These are phyloP conservation scores for Oophaga pumilio DNA, from an alignment of 2,113 vertebrate species.

Conservation along the genomic window DNA sequence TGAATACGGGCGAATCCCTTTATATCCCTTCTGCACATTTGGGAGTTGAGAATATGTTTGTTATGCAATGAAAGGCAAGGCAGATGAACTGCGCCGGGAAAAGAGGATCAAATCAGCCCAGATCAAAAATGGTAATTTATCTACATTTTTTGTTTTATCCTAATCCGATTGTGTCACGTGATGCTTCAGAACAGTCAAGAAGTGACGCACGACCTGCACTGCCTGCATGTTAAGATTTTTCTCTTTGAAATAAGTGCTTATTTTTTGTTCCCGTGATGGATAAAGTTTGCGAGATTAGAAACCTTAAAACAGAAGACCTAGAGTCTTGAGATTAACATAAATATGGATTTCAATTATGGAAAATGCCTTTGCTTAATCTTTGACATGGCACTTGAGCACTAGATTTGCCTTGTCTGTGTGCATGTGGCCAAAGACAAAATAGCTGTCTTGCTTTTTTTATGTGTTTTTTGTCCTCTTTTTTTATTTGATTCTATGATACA, in stretches of 20 bases:
- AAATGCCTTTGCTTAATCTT: conserved; percentile 5
- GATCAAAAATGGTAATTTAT: conserved; percentile 60
- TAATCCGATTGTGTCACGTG: conserved; percentile 54
- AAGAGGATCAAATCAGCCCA: conserved; percentile 56
- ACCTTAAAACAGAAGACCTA: conserved; percentile 35
- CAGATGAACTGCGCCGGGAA: conserved; percentile 50
- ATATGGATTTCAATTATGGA: conserved; percentile 20
- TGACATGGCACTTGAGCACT: conserved; percentile 2
- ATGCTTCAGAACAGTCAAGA: conserved; percentile 29
- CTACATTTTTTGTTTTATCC: conserved; percentile 57
- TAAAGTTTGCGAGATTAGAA: conserved; percentile 3
- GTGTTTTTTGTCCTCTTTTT: too few relatives aligned
- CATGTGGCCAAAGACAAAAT: not conserved
- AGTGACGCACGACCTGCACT: conserved; percentile 9
- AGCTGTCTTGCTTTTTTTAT: too few relatives aligned
- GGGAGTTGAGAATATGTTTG: conserved; percentile 57
- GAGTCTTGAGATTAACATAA: conserved; percentile 31
- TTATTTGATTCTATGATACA: not conserved
- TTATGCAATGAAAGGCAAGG: conserved; percentile 56
- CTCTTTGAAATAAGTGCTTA: conserved; percentile 7
- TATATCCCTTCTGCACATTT: conserved; percentile 56
- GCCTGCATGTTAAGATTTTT: conserved; percentile 20
- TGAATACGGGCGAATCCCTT: conserved; percentile 45
- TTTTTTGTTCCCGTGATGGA: not conserved
- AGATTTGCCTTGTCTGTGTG: not conserved